Base-by-base conservation (phyloP, 1,140 invertebrate genomes). In the Cydia amplana region DNA sequence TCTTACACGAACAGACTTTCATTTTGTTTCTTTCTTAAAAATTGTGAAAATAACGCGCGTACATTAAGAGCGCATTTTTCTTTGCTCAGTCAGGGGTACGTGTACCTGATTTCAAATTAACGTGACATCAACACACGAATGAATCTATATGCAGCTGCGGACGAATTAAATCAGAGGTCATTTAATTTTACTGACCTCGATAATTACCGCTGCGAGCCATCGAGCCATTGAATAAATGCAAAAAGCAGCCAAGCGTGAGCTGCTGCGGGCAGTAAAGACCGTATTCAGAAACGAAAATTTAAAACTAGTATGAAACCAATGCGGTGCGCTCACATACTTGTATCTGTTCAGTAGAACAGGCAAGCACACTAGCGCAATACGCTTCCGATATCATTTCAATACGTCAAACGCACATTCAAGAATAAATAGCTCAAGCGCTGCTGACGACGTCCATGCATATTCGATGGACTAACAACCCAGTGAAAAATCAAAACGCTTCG, bases 161-260 rank as follows among this genome's bases (percentile, higher is more conserved):
- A 63, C 60, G 73, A 82, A 80, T 83, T 78, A 82, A 83, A 80
- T 82, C 80, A 80, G 78, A 76, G 80, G 77, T 80, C 78, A 78
- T 82, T 80, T 78, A 74, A 78, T 80, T 82, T 83, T 83, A 82
- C 78, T 72, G 77, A 76, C 74, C 72, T 79, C 77, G 80, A 82
- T 83, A 83, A 83, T 79, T 79, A 76, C 79, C 49, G 46, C 25
- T 46, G 32, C 14, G 36, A 64, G 40, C 70, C 70, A 16, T 20
- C 16, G 25, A n/a, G 18, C 40, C 46, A 73, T 73, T 73, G 20
- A 73, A 51, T 73, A 73, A 73, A 70, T 70, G 36, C 65, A 70
- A 36, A 70, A 43, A 36, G n/a, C n/a, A 18, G n/a, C n/a, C 65
- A 70, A 70, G 36, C 65, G 65, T 70, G 28, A 32, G 43, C 72